phyloP scores from a whole-genome alignment of 2,888 invertebrate species.

The Rhaphigaster nebulosa region DNA sequence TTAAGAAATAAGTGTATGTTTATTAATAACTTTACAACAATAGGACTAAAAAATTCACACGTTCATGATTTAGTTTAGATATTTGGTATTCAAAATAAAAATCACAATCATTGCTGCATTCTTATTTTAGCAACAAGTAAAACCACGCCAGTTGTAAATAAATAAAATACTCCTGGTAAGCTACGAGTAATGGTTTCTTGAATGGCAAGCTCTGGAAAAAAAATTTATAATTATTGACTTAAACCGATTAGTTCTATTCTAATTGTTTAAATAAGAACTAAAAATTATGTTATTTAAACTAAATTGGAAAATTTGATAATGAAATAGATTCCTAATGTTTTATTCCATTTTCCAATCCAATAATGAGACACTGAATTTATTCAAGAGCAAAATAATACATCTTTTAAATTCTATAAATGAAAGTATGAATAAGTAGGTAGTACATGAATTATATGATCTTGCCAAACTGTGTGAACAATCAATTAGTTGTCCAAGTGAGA shows the following conservation, averaged over 20 bases:
- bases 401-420: neutral
- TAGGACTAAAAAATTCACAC: neutral
- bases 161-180: slow-evolving; percentile 60
- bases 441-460: neutral
- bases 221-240: slow-evolving; percentile 27
- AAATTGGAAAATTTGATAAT: neutral
- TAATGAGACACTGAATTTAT: neutral
- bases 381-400: neutral
- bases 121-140: slow-evolving; percentile 60
- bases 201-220: slow-evolving; percentile 61
- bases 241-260: neutral
- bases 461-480: no score
- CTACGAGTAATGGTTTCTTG: slow-evolving; percentile 61
- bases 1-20: neutral
- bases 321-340: neutral
- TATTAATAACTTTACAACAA: neutral
- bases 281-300: neutral
- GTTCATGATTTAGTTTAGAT: neutral
- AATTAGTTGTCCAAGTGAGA: no score
- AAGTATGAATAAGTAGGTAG: neutral
- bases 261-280: neutral
- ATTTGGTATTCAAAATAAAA: neutral
- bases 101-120: slow-evolving; percentile 20
- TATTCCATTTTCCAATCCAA: neutral
- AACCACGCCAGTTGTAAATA: slow-evolving; percentile 59